Evolutionary conservation across 2,113 vertebrate genomes (phyloP), one percentile per base, ranked within the genome.

Genomic region (Pelecanoides urinatrix): DNA sequence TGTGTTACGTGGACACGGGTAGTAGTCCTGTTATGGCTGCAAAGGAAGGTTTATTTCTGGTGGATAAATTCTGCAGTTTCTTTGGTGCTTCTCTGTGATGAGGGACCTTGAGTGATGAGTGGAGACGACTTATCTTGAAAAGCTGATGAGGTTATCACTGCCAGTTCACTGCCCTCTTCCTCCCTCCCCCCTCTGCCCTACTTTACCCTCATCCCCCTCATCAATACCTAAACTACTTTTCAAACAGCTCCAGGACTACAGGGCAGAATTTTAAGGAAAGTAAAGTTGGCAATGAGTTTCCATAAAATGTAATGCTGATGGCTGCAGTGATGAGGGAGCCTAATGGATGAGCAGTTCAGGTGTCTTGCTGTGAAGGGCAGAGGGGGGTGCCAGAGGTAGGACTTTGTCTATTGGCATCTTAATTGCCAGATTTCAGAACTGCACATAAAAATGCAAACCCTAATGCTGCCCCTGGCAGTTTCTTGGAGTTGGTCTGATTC

Each of bases 381-480:
- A 86, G 72, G 32, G 56, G 71, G 82, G 45, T 95, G 95, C 95
- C 96, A 92, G 91, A 96, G 95, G 96, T 91, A 92, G 89, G 86
- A 59, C 86, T 95, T 94, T 81, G 49, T 92, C 94, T 95, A 12
- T 71, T 95, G 94, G 89, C 86, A 84, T 88, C 79, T 96, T 95
- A 92, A 96, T 90, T 96, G 88, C 82, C 75, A 83, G 92, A 92
- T 94, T 94, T 92, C 88, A 93, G 85, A 93, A 44, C 71, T 76
- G 32, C 72, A 70, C 85, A 93, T 95, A 91, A 96, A 97, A 93
- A 93, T 96, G 93, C 92, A 92, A 94, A 91, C 81, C 29, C 42
- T 66, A 71, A 92, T 86, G 74, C 85, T 86, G 88, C 87, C 81
- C 18, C 63, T 79, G 92, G 93, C 96, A 63, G 36, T 9, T 9